Percentiles rank a stretch among this genome's conserved stretches.
phyloP scores from a whole-genome alignment of 2,113 vertebrate genomes.

The Ceyx cyanopectus region DNA sequence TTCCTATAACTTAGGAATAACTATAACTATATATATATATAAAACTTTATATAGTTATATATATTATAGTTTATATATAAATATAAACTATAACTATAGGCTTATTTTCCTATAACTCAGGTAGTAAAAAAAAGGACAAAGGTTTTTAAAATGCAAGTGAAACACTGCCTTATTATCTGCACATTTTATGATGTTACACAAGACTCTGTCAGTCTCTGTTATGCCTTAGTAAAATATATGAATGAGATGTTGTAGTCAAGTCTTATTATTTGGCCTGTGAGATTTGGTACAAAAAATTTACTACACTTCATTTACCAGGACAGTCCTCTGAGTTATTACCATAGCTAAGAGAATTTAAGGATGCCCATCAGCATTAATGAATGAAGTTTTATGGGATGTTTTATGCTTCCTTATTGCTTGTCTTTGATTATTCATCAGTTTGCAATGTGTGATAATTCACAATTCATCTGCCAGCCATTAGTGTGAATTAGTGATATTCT shows the following conservation, averaged over 20 bases:
- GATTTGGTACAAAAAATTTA: neutral
- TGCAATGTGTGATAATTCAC: neutral
- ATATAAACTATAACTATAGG: too few species aligned
- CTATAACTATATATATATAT: too few species aligned
- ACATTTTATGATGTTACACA: neutral
- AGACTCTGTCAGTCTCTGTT: neutral
- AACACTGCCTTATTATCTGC: neutral
- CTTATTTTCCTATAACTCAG: neutral
- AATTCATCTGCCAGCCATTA: conserved; percentile 26
- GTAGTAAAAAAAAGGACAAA: neutral
- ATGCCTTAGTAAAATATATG: neutral
- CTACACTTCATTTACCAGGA: neutral
- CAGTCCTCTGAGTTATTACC: neutral
- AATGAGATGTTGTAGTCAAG: neutral
- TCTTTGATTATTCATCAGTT: conserved; percentile 10
- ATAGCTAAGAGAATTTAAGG: neutral
- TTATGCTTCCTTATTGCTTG: neutral
- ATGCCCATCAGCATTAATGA: neutral
- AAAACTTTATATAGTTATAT: too few species aligned
- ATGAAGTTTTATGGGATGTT: neutral
- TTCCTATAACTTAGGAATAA: neutral
- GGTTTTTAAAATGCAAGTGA: neutral
- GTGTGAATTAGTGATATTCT: neutral
- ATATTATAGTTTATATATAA: too few species aligned
- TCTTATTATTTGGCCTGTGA: neutral